Base-by-base conservation (phyloP, 2,113 vertebrate species). In the Psittacula cyanocephala region DNA sequence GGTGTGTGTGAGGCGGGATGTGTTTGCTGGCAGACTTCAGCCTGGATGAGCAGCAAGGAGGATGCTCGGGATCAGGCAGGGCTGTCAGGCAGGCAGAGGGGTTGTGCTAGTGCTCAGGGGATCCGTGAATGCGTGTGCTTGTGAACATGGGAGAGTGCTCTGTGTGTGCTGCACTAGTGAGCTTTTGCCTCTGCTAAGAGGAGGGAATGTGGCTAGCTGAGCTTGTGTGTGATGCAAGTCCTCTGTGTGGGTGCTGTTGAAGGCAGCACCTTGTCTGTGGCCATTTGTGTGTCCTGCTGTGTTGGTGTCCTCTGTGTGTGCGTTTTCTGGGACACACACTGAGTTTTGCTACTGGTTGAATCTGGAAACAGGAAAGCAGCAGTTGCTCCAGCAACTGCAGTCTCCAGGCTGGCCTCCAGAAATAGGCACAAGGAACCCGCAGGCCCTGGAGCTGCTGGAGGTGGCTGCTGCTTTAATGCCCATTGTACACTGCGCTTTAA, bases 211-310 rank as follows among this genome's bases (percentile, higher is more conserved):
- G 41, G 19, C 19, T 59, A 9, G 20, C 41, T 33, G 17, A n/a
- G 43, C 27, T 59, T 14, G 13, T 25, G 28, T 29, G 17, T 59
- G 43, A 2, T 17, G 6, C 24, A 19, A 39, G 13, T 17, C 57
- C 11, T 39, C 15, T 50, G 4, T 2, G 7, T n/a, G 31, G 13
- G 13, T 65, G 33, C 33, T 33, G 37, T 4, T 28, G 60, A 44
- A 68, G 52, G 8, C 44, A 52, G 68, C 2, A 4, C 23, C 12
- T 7, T 39, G 3, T 55, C 47, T n/a, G 24, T 19, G 28, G 33
- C 39, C 7, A 9, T 1, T 10, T 47, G 8, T 25, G 59, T 37
- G 43, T n/a, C 24, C 3, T 0, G 29, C 29, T 5, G 0, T 41
- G 49, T 41, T 1, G 0, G 10, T 49, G 43, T 74, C 33, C 29